Base-by-base conservation (phyloP, 2,888 invertebrate genomes). In the Zeuzera pyrina region DNA sequence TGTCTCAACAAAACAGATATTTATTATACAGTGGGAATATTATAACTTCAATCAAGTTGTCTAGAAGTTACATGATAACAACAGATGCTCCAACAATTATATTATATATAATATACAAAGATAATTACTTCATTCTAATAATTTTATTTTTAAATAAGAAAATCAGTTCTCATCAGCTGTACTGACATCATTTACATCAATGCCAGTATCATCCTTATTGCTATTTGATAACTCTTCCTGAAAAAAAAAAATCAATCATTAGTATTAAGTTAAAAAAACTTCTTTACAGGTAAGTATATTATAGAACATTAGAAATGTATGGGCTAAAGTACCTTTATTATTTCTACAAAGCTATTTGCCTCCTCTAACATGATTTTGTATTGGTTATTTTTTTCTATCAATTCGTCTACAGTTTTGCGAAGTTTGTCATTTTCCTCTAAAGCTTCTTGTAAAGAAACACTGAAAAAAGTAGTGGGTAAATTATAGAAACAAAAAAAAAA, bases 301-400 rank as follows among this genome's bases (percentile, higher is more conserved):
- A 19, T 2, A 8, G 8, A 7, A 5, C 19, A 2, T 16, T 8
- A 19, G 28, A 19, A 10, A 15, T 21, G 6, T 4, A 4, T 29
- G 5, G 15, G n/a, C 13, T 14, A 21, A 40, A 11, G 51, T 83
- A 88, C 91, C 76, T 90, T 90, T 7, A 94, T 79, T 13, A 92
- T 88, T 77, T 92, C 91, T 15, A 93, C 89, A 41, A 93, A 84
- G 56, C 86, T 83, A 52, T 88, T 89, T 0, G 92, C 88, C 64
- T 93, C 93, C 23, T 91, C 88, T 16, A 93, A 61, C 89, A 93
- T 90, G 55, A 88, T 86, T 57, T 91, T 89, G 35, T 87, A 88
- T 38, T 88, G 74, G 34, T 71, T 71, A 52, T 89, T 89, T 55
- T 93, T 88, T 58, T 91, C 89, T 49, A 85, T 84, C 2, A 88